Evolutionary conservation across 2,113 vertebrate genomes (phyloP), one percentile per base, ranked within the genome.

Genomic region (Scomber colias): DNA sequence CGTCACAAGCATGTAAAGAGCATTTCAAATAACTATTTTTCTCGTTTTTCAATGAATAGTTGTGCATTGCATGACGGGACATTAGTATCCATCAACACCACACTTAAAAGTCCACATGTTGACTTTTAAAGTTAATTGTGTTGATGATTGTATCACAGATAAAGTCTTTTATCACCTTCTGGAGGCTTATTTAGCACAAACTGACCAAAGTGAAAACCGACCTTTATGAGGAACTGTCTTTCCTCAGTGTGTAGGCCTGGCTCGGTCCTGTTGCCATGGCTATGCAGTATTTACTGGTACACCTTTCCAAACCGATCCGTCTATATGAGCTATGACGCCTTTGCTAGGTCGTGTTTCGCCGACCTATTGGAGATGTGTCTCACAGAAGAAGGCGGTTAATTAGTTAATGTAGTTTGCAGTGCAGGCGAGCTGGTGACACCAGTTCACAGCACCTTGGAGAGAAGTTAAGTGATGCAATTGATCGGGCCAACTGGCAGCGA

Each of bases 381-480:
- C 3, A 3, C 40, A 35, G 54, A 51, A 60, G 69, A 69, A 80
- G n/a, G 76, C 70, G 21, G 45, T 82, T 85, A 71, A 84, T 83
- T 80, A 75, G 72, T 82, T 66, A 51, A 65, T 84, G 83, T 21
- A 44, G 80, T 62, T 67, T 65, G 69, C 65, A 24, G 69, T 5
- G 14, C 40, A 19, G 68, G 62, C 53, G 13, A 54, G 55, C 60
- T 19, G 68, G 71, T 57, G 76, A 84, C 78, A 73, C 53, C 6
- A 24, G 81, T 74, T 88, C 77, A 85, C 82, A 16, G 78, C 79
- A 70, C 71, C 56, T 61, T 9, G 30, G 50, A 64, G 89, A 72
- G 64, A 64, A 81, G 76, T 66, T 85, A 81, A 89, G 75, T 56
- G 78, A 84, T 62, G 71, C 71, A 13, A 79, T 88, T 57, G 71